Conservation (phyloP, 2,113 vertebrate genomes). For the Callorhinus ursinus region DNA sequence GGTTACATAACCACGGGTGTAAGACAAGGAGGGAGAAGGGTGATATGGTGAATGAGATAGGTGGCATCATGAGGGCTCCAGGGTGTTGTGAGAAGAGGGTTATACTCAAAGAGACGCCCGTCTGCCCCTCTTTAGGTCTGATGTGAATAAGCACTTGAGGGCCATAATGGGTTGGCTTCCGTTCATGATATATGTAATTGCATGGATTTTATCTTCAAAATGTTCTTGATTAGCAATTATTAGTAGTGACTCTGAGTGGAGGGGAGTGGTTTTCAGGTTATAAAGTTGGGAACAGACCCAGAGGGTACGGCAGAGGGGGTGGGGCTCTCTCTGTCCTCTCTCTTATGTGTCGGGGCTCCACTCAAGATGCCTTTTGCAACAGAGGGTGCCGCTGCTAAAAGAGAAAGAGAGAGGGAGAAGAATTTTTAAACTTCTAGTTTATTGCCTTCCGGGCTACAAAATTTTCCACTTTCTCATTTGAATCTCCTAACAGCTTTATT, state of each 20-base stretch:
- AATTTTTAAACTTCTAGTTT: background rate
- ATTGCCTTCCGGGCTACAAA: background rate
- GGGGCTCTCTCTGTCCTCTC: background rate
- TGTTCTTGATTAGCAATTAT: background rate
- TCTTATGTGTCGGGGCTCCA: background rate
- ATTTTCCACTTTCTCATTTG: background rate
- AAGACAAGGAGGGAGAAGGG: background rate
- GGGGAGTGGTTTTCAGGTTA: background rate
- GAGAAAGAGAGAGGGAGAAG: background rate
- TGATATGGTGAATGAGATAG: background rate
- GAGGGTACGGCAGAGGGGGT: background rate
- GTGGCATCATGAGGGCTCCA: rapidly evolving
- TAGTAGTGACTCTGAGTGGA: background rate
- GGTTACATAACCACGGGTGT: background rate
- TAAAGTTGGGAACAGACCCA: background rate
- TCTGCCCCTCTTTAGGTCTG: too few species aligned
- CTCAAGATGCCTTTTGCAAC: background rate
- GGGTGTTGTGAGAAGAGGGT: background rate
- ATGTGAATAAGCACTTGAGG: background rate
- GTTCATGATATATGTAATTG: background rate
- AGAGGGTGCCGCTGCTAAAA: background rate
- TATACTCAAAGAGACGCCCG: background rate
- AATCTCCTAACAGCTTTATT: background rate
- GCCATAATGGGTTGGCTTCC: background rate
- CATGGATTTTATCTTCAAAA: background rate